Percentiles rank a stretch among this genome's conserved stretches.
Conservation (phyloP, 2,113 vertebrate species). For the Gobiocypris rarus region DNA sequence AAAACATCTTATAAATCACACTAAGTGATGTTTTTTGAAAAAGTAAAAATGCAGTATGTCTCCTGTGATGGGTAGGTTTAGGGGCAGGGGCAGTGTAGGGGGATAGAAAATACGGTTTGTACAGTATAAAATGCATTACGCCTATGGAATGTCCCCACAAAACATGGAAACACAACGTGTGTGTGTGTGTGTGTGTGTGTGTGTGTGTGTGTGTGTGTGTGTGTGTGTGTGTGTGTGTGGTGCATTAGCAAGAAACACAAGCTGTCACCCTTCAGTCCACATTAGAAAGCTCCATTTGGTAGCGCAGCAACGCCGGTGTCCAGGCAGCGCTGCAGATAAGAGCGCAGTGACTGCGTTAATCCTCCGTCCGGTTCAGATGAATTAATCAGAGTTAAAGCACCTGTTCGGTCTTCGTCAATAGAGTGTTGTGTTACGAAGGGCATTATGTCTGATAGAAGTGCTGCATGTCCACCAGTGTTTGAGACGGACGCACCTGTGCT, state of each 20-base stretch:
- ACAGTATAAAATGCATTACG: too few relatives aligned
- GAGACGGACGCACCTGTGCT: constrained; percentile 64
- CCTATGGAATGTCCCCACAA: too few relatives aligned
- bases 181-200: constrained; percentile 12
- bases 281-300: constrained; percentile 53
- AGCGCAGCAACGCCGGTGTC: constrained; percentile 63
- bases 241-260: constrained; percentile 59
- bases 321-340: constrained; percentile 67
- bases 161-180: too few relatives aligned
- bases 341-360: constrained; percentile 47
- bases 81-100: too few relatives aligned
- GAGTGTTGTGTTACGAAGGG: constrained; percentile 64
- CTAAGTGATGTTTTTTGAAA: too few relatives aligned
- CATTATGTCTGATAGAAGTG: constrained; percentile 59
- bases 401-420: constrained; percentile 70
- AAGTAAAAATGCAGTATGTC: too few relatives aligned
- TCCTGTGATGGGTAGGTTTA: too few relatives aligned
- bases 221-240: neutral
- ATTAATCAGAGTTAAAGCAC: constrained; percentile 73
- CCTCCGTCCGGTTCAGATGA: constrained; percentile 48
- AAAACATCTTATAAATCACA: too few relatives aligned
- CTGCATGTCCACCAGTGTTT: constrained; percentile 45
- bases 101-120: too few relatives aligned
- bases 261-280: constrained; percentile 48
- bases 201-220: constrained; percentile 23